Conservation (phyloP, 2,797 vertebrate species). For the Liparis tanakae region DNA sequence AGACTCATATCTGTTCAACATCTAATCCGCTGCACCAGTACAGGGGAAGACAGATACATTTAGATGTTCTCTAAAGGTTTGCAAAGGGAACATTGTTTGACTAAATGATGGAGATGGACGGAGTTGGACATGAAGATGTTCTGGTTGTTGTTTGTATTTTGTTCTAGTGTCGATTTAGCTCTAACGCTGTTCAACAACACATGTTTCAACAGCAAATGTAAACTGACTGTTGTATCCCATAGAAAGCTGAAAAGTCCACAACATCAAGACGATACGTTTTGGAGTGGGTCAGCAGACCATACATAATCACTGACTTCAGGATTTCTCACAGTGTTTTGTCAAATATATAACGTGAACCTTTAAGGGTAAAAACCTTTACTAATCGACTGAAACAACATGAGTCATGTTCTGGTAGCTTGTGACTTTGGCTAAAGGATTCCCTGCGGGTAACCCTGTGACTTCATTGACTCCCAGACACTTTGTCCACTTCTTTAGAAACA, state of each 20-base stretch:
- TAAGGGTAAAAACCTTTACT: neutral
- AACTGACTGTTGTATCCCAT: neutral
- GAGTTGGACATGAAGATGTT: neutral
- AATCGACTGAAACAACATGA: conserved; percentile 25
- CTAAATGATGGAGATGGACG: neutral
- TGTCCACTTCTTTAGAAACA: conserved; percentile 20
- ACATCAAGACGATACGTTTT: neutral
- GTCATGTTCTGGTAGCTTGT: conserved; percentile 34
- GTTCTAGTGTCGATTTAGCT: neutral
- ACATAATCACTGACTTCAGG: neutral
- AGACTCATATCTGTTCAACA: neutral
- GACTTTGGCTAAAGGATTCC: conserved; percentile 11
- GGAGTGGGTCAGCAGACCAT: neutral
- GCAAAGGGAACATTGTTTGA: neutral
- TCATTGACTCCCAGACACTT: neutral
- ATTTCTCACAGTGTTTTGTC: neutral
- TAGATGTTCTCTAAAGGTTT: neutral
- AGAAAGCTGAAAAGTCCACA: conserved; percentile 1
- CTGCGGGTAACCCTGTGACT: conserved; percentile 13
- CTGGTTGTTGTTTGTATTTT: conserved; percentile 1
- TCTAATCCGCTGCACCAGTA: neutral
- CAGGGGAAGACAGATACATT: neutral
- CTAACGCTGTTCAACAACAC: too few species aligned
- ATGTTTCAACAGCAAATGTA: neutral
- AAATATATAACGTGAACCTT: conserved; percentile 10